Evolutionary conservation across 2,797 vertebrate species (phyloP).

Genomic region (Spizella passerina): DNA sequence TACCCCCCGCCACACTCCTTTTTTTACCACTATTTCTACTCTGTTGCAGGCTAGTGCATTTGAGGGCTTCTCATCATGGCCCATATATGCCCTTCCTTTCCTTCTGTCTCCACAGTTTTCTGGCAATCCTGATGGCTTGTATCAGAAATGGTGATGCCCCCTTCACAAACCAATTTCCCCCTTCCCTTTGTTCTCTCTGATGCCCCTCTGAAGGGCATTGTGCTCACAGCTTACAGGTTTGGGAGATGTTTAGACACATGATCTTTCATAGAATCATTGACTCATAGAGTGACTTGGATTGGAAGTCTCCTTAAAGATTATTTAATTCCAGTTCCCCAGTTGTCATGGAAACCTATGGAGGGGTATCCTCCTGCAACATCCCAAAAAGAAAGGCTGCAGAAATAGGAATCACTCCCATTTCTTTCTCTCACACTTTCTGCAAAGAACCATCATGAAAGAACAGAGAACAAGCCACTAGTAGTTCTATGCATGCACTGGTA

Average conservation of each 20-base stretch:
- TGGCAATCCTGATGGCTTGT: not conserved
- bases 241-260: not conserved
- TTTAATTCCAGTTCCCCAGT: not conserved
- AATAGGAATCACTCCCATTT: not conserved
- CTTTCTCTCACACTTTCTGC: not conserved
- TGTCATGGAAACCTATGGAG: not conserved
- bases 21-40: not conserved
- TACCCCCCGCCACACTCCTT: fast-evolving
- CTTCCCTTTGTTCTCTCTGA: not conserved
- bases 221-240: not conserved
- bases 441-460: not conserved
- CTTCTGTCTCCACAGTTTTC: not conserved
- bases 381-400: not conserved
- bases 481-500: not conserved
- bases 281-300: not conserved
- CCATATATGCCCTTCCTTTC: not conserved
- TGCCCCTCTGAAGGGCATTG: not conserved
- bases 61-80: not conserved
- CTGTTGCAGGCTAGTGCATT: not conserved
- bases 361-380: not conserved
- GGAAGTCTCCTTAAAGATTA: not conserved
- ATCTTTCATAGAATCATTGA: not conserved
- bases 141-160: not conserved
- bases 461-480: not conserved
- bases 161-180: not conserved